phyloP scores from a whole-genome alignment of 2,888 invertebrate genomes.

The Caenorhabditis parvicauda region DNA sequence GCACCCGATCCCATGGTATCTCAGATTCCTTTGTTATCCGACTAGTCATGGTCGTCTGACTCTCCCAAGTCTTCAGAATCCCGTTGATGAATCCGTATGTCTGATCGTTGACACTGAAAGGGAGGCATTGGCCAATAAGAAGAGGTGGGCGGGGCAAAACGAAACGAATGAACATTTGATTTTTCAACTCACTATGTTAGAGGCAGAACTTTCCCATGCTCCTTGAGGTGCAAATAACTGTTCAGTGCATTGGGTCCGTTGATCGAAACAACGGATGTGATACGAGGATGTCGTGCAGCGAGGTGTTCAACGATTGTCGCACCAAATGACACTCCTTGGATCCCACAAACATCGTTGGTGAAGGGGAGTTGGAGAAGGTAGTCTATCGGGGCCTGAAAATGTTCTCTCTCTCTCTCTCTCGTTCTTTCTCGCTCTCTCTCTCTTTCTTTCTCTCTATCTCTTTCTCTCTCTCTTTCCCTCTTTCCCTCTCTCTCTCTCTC shows the following conservation, averaged over 20 bases:
- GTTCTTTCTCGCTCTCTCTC: too few species aligned
- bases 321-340: conserved; percentile 38
- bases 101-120: background rate
- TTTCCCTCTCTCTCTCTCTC: too few species aligned
- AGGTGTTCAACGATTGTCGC: conserved; percentile 27
- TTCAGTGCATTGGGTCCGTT: conserved; percentile 28
- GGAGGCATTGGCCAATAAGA: background rate
- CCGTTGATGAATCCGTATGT: too few species aligned
- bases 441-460: too few species aligned
- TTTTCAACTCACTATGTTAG: too few species aligned
- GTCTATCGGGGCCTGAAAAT: conserved; percentile 25
- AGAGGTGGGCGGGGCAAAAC: background rate
- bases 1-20: conserved; percentile 20
- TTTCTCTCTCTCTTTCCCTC: too few species aligned
- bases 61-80: background rate
- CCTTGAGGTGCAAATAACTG: conserved; percentile 15
- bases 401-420: too few species aligned
- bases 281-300: conserved; percentile 19
- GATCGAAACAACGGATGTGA: conserved; percentile 29
- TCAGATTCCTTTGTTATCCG: conserved; percentile 9
- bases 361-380: conserved; percentile 19
- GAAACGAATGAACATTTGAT: too few species aligned
- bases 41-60: too few species aligned
- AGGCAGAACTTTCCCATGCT: conserved; percentile 20
- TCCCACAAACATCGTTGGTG: conserved; percentile 22